phyloP scores from a whole-genome alignment of 1,140 invertebrate species.

The Yoshiicerus persimilis region DNA sequence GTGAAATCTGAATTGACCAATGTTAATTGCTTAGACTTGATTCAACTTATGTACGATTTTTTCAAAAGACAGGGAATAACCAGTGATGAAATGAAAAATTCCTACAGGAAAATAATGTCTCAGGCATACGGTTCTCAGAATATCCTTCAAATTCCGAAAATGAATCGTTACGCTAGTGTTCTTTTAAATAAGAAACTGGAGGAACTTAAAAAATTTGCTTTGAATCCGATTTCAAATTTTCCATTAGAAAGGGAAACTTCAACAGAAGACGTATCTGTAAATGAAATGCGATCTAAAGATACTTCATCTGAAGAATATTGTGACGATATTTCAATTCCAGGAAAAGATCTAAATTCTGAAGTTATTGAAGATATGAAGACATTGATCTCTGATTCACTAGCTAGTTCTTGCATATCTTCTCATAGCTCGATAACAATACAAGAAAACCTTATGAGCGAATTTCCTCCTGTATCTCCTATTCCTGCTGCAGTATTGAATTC shows the following conservation, averaged over 20 bases:
- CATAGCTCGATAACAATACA: background rate
- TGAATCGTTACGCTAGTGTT: background rate
- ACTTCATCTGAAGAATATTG: background rate
- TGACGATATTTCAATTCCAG: background rate
- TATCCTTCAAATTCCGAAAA: background rate
- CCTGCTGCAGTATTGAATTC: background rate
- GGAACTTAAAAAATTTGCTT: background rate
- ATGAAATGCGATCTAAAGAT: background rate
- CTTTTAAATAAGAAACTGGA: background rate
- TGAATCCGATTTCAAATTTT: background rate
- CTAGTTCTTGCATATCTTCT: background rate
- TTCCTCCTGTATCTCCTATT: background rate
- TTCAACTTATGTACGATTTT: background rate
- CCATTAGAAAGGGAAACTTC: background rate
- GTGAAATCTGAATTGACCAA: background rate
- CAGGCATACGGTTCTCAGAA: background rate
- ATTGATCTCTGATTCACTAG: background rate
- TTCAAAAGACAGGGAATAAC: background rate
- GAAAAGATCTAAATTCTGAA: background rate
- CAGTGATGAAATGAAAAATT: background rate
- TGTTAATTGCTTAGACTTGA: constrained; percentile 6
- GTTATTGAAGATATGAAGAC: background rate
- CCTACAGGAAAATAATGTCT: background rate
- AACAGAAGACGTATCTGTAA: background rate
- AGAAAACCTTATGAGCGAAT: background rate